These are phyloP conservation scores for Drosophila affinis DNA, from an alignment of 2,888 invertebrate species.

Conservation along the genomic window DNA sequence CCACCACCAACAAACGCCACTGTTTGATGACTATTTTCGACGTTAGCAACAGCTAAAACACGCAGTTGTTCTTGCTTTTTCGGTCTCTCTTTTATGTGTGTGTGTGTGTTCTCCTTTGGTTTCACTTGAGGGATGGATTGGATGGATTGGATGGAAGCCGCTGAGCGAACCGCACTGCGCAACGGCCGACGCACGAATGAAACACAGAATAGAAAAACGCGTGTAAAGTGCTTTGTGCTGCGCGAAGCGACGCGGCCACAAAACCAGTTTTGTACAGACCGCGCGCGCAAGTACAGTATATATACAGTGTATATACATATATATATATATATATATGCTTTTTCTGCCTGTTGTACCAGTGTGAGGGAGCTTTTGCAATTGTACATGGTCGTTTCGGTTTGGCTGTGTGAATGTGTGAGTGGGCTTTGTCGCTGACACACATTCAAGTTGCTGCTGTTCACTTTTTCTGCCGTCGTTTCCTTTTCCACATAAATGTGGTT, in stretches of 20 bases:
- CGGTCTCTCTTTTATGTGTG: constrained; percentile 25
- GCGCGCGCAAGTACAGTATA: constrained; percentile 71
- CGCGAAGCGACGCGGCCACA: constrained; percentile 62
- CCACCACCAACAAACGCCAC: constrained; percentile 59
- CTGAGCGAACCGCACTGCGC: constrained; percentile 78
- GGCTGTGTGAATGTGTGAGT: constrained; percentile 39
- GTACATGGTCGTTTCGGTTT: constrained; percentile 45
- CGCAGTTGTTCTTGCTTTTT: constrained; percentile 21
- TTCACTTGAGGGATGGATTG: constrained; percentile 37
- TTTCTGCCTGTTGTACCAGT: constrained; percentile 27
- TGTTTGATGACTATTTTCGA: constrained; percentile 68
- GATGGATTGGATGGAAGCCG: constrained; percentile 45
- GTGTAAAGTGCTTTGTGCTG: constrained; percentile 71
- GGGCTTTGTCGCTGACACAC: constrained; percentile 79
- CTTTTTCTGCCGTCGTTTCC: constrained; percentile 22
- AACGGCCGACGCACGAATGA: constrained; percentile 83
- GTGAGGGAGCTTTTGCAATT: constrained; percentile 62
- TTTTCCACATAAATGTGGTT: constrained; percentile 40
- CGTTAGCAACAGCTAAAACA: constrained; percentile 69
- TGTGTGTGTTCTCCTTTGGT: constrained; percentile 61
- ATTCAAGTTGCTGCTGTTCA: constrained; percentile 62
- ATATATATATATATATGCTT: constrained; percentile 18
- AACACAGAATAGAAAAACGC: constrained; percentile 79
- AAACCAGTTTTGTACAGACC: constrained; percentile 67
- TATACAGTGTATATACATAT: constrained; percentile 29